Evolutionary conservation across 2,888 invertebrate genomes (phyloP).

Genomic region (Cataglyphis rosenhaueri): DNA sequence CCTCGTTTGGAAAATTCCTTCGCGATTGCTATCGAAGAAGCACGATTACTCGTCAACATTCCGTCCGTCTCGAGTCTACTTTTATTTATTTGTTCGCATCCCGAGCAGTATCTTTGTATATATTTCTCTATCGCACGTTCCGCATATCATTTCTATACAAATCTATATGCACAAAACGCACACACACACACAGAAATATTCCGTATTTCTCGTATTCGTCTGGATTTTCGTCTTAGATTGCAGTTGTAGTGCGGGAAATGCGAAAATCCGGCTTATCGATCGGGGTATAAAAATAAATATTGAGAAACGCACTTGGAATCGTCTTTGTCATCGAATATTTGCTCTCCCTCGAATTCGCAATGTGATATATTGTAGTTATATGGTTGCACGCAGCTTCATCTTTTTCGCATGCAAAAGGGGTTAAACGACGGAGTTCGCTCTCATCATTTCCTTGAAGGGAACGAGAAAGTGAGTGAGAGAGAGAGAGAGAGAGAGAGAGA

Average conservation of each 20-base stretch:
- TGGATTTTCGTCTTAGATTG: conserved; percentile 33
- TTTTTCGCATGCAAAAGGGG: conserved; percentile 29
- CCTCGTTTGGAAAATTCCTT: not conserved
- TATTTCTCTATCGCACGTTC: not conserved
- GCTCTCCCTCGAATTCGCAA: conserved; percentile 11
- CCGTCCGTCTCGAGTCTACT: not conserved
- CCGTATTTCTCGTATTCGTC: conserved; percentile 11
- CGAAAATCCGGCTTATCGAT: conserved; percentile 32
- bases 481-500: not conserved
- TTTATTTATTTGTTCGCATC: conserved; percentile 21
- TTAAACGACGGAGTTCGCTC: conserved; percentile 6
- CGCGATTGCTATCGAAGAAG: not conserved
- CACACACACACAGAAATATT: not conserved
- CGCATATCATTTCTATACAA: conserved; percentile 22
- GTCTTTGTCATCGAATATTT: conserved; percentile 25
- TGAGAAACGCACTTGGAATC: conserved; percentile 8
- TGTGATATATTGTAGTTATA: conserved; percentile 9
- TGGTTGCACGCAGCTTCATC: not conserved
- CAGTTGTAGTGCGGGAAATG: not conserved
- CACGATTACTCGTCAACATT: not conserved
- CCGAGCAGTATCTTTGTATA: not conserved
- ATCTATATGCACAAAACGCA: conserved; percentile 9
- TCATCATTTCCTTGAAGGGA: conserved; percentile 1
- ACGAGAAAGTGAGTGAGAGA: not conserved
- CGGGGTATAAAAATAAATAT: conserved; percentile 8